Evolutionary conservation across 2,113 vertebrate species (phyloP).

Genomic region (Craseonycteris thonglongyai): DNA sequence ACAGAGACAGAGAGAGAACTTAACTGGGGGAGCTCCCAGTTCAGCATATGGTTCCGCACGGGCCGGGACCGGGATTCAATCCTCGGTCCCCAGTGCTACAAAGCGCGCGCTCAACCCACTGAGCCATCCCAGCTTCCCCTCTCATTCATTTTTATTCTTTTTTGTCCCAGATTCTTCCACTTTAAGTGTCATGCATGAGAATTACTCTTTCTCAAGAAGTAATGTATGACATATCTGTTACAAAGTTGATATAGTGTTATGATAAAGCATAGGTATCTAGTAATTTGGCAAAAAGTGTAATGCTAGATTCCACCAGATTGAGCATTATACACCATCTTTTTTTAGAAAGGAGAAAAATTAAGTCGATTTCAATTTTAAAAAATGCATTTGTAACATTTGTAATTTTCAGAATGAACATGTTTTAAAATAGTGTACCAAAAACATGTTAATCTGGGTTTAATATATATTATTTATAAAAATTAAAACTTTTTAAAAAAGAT

Average conservation of each 20-base stretch:
- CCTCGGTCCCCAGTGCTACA: too few species aligned
- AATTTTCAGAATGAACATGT: not conserved
- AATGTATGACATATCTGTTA: not conserved
- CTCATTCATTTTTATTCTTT: too few species aligned
- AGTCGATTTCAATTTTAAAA: not conserved
- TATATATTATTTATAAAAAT: not conserved
- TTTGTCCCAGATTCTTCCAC: too few species aligned
- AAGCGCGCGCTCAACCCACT: too few species aligned
- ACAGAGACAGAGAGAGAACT: too few species aligned
- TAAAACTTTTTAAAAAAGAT: too few species aligned
- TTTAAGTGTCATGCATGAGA: not conserved
- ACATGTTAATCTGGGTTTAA: not conserved
- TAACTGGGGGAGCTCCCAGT: too few species aligned
- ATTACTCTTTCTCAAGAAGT: not conserved
- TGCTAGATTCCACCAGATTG: not conserved
- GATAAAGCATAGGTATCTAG: not conserved
- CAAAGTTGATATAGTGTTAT: not conserved
- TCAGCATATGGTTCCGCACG: too few species aligned
- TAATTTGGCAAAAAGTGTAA: conserved; percentile 10
- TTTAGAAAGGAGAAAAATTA: not conserved
- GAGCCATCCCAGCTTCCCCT: too few species aligned
- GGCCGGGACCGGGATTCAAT: too few species aligned
- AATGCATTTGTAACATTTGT: conserved; percentile 4
- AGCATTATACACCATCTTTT: not conserved
- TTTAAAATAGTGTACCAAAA: not conserved